Conservation (phyloP, 1,140 invertebrate genomes). For the Phthorimaea operculella region DNA sequence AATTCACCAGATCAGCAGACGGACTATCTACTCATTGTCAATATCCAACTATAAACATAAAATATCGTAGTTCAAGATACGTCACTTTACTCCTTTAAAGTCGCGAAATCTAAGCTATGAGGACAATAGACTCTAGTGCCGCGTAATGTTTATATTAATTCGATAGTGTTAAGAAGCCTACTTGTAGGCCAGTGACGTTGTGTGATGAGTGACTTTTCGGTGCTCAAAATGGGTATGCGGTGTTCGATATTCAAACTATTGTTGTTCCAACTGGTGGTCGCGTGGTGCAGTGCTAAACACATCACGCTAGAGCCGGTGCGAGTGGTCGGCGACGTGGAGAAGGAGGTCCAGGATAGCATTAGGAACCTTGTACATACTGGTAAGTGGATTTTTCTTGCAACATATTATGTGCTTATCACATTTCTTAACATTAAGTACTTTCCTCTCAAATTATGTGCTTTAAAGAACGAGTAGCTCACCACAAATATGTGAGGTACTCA, state of each 20-base stretch:
- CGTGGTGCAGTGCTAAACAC: conserved; percentile 43
- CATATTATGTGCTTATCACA: neutral
- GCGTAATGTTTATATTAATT: neutral
- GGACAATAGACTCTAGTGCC: neutral
- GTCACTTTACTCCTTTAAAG: neutral
- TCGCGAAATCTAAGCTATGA: neutral
- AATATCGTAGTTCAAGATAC: conserved; percentile 27
- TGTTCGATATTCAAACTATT: conserved; percentile 55
- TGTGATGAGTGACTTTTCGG: conserved; percentile 21
- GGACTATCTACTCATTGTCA: conserved; percentile 32
- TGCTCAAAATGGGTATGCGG: conserved; percentile 49
- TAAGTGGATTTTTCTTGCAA: conserved; percentile 25
- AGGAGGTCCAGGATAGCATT: conserved; percentile 50
- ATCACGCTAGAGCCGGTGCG: conserved; percentile 25
- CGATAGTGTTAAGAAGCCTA: neutral
- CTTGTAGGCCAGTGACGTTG: conserved; percentile 27
- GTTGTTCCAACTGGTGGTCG: conserved; percentile 48
- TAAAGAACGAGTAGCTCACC: too few relatives aligned
- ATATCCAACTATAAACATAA: conserved; percentile 58
- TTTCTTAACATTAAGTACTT: too few relatives aligned
- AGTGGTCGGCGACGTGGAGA: conserved; percentile 20
- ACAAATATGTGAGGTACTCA: too few relatives aligned
- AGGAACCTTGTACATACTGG: conserved; percentile 52
- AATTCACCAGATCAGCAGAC: conserved; percentile 30
- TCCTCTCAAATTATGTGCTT: too few relatives aligned